phyloP scores from a whole-genome alignment of 2,888 invertebrate genomes.

The Rotaria socialis region DNA sequence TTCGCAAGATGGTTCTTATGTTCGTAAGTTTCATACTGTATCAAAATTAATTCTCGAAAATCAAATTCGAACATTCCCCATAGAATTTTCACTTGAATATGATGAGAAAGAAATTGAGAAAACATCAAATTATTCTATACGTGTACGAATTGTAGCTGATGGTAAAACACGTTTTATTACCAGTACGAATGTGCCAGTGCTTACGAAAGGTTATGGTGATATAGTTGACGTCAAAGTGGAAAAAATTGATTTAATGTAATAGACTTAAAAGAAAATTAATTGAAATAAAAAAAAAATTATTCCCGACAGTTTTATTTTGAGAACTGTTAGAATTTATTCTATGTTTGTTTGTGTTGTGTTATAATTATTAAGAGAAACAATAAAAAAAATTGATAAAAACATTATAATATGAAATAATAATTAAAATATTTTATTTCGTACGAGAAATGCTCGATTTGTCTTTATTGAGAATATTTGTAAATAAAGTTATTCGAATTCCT shows the following conservation, averaged over 20 bases:
- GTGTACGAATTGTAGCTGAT: constrained; percentile 32
- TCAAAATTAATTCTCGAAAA: constrained; percentile 31
- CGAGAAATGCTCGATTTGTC: no score
- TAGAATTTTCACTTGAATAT: constrained; percentile 15
- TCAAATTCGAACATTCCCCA: neutral
- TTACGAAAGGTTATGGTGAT: neutral
- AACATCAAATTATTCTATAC: neutral
- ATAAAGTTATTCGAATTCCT: neutral
- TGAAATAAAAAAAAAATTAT: neutral
- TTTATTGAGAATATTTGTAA: neutral
- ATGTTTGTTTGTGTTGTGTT: neutral
- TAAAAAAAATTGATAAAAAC: neutral
- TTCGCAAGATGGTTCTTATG: constrained; percentile 29
- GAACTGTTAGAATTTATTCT: neutral
- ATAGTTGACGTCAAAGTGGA: neutral
- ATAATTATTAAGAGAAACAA: neutral
- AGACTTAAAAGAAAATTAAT: neutral
- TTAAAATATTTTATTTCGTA: no score
- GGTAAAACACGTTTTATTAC: constrained; percentile 34
- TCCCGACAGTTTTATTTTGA: neutral
- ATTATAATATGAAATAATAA: neutral
- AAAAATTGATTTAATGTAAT: constrained; percentile 24
- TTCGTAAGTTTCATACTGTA: constrained; percentile 22
- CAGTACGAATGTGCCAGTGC: neutral
- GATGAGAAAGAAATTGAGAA: constrained; percentile 28